Evolutionary conservation across 2,113 vertebrate genomes (phyloP), one percentile per base, ranked within the genome.

Genomic region (Epinephelus moara): DNA sequence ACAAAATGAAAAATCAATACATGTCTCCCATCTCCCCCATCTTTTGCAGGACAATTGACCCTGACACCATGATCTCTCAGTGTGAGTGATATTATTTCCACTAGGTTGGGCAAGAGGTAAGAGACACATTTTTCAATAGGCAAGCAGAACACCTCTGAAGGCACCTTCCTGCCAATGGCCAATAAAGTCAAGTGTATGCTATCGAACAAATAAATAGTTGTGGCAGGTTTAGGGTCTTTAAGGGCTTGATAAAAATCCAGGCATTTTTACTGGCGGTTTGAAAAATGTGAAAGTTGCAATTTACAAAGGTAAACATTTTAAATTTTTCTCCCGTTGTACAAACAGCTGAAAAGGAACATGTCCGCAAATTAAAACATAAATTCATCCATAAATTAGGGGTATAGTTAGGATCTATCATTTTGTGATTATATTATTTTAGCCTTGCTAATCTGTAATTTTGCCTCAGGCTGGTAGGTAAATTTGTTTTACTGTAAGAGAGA

Each of bases 1-100:
- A 94, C 94, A 94, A 94, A 95, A 95, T 94, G 93, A 95, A 95
- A 95, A 95, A 95, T 95, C 95, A 95, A 95, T 95, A 95, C 89
- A 78, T 92, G 94, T 93, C 91, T 92, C 89, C 93, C 91, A 85
- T 88, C 90, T 88, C 86, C 78, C 88, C 85, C 80, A 40, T 93
- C 86, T 91, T 92, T 91, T 90, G 88, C 92, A 91, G 94, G 93
- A 94, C 93, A 94, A 94, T 94, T 91, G 89, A 94, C 93, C 92
- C 92, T 94, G 93, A 95, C 94, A 94, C 91, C 89, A 87, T 92
- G 93, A 92, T 94, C 93, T 92, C 89, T 92, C 90, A 91, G 94
- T 92, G 93, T 93, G 93, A 94, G 89, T 90, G 91, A 93, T 94
- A 93, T 95, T 95, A 95, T 93, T 94, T 94, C 93, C 93, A 95